Evolutionary conservation across 2,797 vertebrate species (phyloP).

Genomic region (Tympanoctomys barrerae): DNA sequence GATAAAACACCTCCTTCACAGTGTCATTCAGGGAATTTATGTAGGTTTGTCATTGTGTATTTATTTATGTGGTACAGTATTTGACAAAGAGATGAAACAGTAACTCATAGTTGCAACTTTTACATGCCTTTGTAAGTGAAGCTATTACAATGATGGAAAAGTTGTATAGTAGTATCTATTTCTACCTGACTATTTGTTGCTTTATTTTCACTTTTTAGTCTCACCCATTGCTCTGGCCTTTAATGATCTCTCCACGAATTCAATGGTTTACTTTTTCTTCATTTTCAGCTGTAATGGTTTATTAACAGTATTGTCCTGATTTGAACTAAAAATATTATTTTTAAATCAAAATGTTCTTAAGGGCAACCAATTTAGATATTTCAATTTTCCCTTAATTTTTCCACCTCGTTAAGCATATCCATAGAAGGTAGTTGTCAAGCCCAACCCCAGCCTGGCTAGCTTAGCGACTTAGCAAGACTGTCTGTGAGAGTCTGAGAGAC

Average conservation of each 20-base stretch:
- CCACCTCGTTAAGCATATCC: not conserved
- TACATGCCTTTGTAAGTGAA: not conserved
- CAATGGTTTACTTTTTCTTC: constrained; percentile 6
- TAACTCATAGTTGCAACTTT: not conserved
- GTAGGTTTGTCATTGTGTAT: not conserved
- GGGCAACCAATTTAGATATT: not conserved
- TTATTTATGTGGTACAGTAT: constrained; percentile 3
- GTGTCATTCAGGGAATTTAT: not conserved
- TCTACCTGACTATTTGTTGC: not conserved
- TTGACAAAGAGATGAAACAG: constrained; percentile 27
- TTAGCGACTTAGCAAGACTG: not conserved
- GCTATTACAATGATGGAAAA: not conserved
- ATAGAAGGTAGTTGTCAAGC: not conserved
- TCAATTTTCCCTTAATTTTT: not conserved
- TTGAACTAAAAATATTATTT: constrained; percentile 14
- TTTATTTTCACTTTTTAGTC: not conserved
- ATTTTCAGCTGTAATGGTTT: constrained; percentile 10
- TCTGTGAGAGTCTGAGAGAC: too few relatives aligned
- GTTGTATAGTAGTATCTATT: not conserved
- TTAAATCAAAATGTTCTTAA: constrained; percentile 22
- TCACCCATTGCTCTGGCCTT: not conserved
- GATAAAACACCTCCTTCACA: not conserved
- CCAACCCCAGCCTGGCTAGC: not conserved
- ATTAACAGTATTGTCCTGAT: not conserved
- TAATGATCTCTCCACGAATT: not conserved